phyloP scores from a whole-genome alignment of 2,888 invertebrate genomes.

The Nasonia oneida region DNA sequence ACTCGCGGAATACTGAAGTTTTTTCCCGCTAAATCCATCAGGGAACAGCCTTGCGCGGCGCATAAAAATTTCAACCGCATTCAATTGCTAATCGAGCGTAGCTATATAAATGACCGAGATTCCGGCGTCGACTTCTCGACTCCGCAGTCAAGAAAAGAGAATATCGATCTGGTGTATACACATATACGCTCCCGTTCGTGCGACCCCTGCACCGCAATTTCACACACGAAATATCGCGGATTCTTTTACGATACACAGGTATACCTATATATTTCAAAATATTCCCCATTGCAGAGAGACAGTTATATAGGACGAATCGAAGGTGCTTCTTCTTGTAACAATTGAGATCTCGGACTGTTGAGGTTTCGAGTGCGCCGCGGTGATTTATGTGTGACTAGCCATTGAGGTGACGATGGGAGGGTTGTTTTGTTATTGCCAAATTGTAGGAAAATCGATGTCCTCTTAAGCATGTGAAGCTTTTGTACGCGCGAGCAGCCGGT shows the following conservation, averaged over 20 bases:
- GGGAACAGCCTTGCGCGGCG: background rate
- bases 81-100: constrained; percentile 46
- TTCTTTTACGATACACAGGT: constrained; percentile 21
- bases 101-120: constrained; percentile 40
- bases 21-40: background rate
- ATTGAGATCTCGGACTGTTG: constrained; percentile 12
- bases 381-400: background rate
- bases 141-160: constrained; percentile 33
- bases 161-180: constrained; percentile 42
- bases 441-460: background rate
- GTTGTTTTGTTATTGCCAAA: background rate
- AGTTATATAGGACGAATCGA: background rate
- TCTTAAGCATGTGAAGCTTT: background rate
- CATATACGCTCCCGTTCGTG: background rate
- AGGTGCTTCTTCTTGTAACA: background rate
- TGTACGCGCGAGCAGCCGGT: background rate
- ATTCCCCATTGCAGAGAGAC: constrained; percentile 3
- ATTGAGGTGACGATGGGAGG: background rate
- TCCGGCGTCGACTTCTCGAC: background rate
- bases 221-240: constrained; percentile 23
- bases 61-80: constrained; percentile 47
- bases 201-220: background rate
- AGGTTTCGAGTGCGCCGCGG: background rate
- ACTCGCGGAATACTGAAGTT: too few species aligned
- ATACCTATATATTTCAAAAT: constrained; percentile 13